phyloP scores from a whole-genome alignment of 2,797 vertebrate genomes.

The Heteromormyrus szaboi region DNA sequence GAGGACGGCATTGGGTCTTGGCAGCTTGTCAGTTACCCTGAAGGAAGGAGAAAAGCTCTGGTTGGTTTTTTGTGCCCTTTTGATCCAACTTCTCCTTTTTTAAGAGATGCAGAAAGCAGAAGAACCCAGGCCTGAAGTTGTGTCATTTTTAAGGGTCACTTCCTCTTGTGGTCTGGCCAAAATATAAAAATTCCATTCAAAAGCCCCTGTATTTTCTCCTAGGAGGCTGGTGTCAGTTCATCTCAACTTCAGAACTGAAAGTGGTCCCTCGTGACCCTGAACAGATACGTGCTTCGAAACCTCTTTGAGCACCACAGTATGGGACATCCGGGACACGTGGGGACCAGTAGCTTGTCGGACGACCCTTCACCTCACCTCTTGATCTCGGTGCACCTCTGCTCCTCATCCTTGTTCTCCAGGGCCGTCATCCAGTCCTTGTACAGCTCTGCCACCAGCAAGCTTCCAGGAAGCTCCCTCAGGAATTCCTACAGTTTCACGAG shows the following conservation, averaged over 20 bases:
- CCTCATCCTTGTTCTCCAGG: constrained; percentile 56
- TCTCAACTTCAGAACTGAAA: not conserved
- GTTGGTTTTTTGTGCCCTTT: constrained; percentile 41
- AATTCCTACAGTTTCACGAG: constrained; percentile 69
- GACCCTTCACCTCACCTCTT: constrained; percentile 62
- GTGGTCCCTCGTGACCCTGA: not conserved
- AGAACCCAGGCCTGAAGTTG: constrained; percentile 23
- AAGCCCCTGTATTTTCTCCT: constrained; percentile 31
- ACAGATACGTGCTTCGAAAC: not conserved
- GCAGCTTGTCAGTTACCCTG: constrained; percentile 76
- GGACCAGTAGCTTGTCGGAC: not conserved
- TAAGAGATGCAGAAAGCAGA: constrained; percentile 30
- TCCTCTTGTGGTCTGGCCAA: constrained; percentile 31
- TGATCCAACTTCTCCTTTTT: constrained; percentile 37
- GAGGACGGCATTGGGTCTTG: constrained; percentile 68
- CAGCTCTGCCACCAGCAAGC: constrained; percentile 72
- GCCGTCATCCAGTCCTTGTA: constrained; percentile 78
- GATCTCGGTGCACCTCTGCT: constrained; percentile 65
- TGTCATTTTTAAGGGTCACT: constrained; percentile 22
- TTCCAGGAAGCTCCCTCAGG: constrained; percentile 81
- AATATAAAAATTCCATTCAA: constrained; percentile 42
- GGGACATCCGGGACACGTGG: not conserved
- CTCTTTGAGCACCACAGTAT: not conserved
- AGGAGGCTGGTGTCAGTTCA: not conserved
- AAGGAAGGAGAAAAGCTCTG: not conserved